Conservation (phyloP, 2,113 vertebrate genomes). For the Campylomormyrus numenius region DNA sequence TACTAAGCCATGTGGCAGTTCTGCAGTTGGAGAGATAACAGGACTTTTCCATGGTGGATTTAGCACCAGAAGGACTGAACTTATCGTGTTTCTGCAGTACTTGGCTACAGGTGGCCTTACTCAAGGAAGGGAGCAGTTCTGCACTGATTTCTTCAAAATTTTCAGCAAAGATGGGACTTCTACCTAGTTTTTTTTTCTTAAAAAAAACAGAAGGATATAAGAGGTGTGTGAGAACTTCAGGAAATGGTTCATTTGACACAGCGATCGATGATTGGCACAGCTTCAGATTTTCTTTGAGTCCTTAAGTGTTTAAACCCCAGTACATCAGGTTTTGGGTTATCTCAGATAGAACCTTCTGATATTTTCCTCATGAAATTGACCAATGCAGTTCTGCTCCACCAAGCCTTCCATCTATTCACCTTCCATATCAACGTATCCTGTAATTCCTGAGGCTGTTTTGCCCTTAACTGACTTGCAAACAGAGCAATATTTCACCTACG, state of each 20-base stretch:
- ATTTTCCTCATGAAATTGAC: background rate
- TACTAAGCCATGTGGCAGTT: background rate
- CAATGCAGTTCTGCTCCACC: background rate
- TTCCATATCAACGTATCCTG: background rate
- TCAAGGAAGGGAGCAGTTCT: background rate
- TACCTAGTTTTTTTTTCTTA: background rate
- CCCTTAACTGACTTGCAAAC: background rate
- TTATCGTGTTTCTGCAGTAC: background rate
- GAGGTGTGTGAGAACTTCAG: background rate
- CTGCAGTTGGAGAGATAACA: background rate
- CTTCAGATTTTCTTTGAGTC: background rate
- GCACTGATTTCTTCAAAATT: background rate
- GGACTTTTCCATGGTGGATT: slow-evolving; percentile 1
- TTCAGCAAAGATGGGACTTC: background rate
- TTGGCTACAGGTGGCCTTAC: background rate
- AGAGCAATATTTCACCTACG: background rate
- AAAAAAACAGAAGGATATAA: background rate
- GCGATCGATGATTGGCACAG: background rate
- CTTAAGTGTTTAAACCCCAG: background rate
- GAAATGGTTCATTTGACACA: background rate
- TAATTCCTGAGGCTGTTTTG: background rate
- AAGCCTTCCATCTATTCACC: background rate
- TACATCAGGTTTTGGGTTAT: background rate
- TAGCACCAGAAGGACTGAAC: background rate
- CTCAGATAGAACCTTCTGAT: background rate